These are phyloP conservation scores for Mellilla xanthometata DNA, from an alignment of 2,888 invertebrate genomes.

Conservation along the genomic window DNA sequence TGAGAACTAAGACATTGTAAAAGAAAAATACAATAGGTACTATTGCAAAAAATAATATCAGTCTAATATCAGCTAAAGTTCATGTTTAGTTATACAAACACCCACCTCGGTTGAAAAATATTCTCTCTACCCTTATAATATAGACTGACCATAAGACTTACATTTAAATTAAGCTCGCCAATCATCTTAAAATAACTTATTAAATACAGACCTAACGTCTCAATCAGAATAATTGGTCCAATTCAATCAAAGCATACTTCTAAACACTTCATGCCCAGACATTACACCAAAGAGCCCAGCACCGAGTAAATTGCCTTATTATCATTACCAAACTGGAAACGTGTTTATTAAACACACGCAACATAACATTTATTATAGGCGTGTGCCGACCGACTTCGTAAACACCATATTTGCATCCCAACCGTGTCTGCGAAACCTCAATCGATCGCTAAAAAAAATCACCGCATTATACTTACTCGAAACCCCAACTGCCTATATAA, in stretches of 20 bases:
- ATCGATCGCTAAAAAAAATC: conserved; percentile 80
- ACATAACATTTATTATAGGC: conserved; percentile 61
- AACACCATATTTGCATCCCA: conserved; percentile 76
- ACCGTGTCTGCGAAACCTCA: conserved; percentile 72
- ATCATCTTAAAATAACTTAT: too few relatives aligned
- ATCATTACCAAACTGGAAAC: conserved; percentile 44
- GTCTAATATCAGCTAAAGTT: too few relatives aligned
- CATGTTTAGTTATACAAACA: too few relatives aligned
- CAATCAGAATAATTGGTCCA: conserved; percentile 3
- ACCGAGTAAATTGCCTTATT: conserved; percentile 44
- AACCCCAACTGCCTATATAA: conserved; percentile 64
- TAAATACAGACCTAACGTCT: neutral
- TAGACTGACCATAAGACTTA: too few relatives aligned
- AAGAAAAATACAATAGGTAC: too few relatives aligned
- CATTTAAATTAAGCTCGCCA: too few relatives aligned
- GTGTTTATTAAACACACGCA: conserved; percentile 57
- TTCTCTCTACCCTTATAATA: too few relatives aligned
- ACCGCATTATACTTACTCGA: conserved; percentile 70
- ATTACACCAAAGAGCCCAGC: conserved; percentile 36
- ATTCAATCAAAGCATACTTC: conserved; percentile 17
- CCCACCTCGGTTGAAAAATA: too few relatives aligned
- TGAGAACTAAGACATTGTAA: too few relatives aligned
- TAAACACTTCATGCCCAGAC: conserved; percentile 27
- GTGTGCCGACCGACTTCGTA: conserved; percentile 70
- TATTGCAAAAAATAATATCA: too few relatives aligned